These are phyloP conservation scores for Brachypalpus laphriformis DNA, from an alignment of 2,888 invertebrate genomes.

Conservation along the genomic window DNA sequence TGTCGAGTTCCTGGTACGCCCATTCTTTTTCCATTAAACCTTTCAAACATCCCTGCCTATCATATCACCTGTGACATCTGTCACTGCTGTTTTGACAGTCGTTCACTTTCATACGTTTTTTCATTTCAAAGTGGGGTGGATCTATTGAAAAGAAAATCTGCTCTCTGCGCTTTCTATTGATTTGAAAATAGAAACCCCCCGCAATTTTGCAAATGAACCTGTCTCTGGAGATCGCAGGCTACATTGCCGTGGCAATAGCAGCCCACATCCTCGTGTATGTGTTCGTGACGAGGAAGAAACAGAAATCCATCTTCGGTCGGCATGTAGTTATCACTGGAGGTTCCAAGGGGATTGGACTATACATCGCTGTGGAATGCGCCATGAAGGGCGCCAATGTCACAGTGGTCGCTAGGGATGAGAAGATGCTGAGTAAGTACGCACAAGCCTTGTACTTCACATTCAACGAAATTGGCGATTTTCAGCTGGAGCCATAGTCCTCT, in stretches of 20 bases:
- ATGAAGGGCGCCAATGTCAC: slow-evolving; percentile 94
- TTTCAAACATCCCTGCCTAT: background rate
- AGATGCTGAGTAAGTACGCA: slow-evolving; percentile 85
- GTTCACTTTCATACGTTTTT: slow-evolving; percentile 22
- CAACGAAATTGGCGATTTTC: slow-evolving; percentile 4
- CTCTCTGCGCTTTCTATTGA: slow-evolving; percentile 53
- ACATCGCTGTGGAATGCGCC: slow-evolving; percentile 90
- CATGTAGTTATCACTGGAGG: slow-evolving; percentile 94
- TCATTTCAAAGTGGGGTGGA: slow-evolving; percentile 37
- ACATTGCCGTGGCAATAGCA: slow-evolving; percentile 77
- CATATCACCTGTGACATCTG: background rate
- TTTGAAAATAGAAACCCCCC: slow-evolving; percentile 3
- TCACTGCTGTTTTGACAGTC: slow-evolving; percentile 26
- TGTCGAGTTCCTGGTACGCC: too few relatives aligned
- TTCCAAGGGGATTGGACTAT: slow-evolving; percentile 97
- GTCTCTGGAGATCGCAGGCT: slow-evolving; percentile 77
- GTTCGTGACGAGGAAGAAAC: slow-evolving; percentile 78
- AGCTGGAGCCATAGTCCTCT: slow-evolving; percentile 85
- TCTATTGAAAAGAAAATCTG: slow-evolving; percentile 19
- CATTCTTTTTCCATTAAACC: background rate
- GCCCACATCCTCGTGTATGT: slow-evolving; percentile 78
- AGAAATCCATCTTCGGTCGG: slow-evolving; percentile 81
- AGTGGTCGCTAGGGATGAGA: slow-evolving; percentile 92
- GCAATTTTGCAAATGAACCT: slow-evolving; percentile 75
- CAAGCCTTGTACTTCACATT: background rate